Evolutionary conservation across 2,888 invertebrate genomes (phyloP).

Genomic region (Terebella lapidaria): DNA sequence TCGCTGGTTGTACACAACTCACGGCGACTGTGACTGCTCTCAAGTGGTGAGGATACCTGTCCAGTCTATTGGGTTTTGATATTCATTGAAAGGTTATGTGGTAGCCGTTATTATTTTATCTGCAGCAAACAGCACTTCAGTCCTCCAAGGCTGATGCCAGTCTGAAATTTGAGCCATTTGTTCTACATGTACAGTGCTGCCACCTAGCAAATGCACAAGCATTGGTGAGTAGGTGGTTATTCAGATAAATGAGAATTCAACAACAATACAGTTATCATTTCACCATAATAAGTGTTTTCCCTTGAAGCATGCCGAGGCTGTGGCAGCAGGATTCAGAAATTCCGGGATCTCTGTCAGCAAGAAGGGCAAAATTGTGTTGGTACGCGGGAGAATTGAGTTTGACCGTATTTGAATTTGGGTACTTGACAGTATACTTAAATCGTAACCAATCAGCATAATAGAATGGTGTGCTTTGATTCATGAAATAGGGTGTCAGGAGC

Average conservation of each 20-base stretch:
- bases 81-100: too few relatives aligned
- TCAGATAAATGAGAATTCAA: background rate
- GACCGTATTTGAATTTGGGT: too few relatives aligned
- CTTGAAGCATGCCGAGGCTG: background rate
- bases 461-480: too few relatives aligned
- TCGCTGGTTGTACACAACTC: background rate
- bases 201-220: background rate
- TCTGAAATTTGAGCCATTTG: background rate
- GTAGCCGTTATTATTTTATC: background rate
- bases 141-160: background rate
- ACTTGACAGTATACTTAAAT: too few relatives aligned
- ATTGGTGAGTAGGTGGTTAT: background rate
- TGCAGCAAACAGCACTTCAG: background rate
- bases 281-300: background rate
- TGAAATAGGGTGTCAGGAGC: too few relatives aligned
- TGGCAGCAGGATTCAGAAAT: background rate
- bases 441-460: too few relatives aligned
- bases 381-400: too few relatives aligned
- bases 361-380: too few relatives aligned
- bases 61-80: too few relatives aligned
- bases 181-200: background rate
- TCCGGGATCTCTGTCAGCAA: too few relatives aligned
- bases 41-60: background rate
- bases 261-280: background rate
- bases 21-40: background rate